These are phyloP conservation scores for Acanthurus lineatus DNA, from an alignment of 2,797 vertebrate species.

Conservation along the genomic window DNA sequence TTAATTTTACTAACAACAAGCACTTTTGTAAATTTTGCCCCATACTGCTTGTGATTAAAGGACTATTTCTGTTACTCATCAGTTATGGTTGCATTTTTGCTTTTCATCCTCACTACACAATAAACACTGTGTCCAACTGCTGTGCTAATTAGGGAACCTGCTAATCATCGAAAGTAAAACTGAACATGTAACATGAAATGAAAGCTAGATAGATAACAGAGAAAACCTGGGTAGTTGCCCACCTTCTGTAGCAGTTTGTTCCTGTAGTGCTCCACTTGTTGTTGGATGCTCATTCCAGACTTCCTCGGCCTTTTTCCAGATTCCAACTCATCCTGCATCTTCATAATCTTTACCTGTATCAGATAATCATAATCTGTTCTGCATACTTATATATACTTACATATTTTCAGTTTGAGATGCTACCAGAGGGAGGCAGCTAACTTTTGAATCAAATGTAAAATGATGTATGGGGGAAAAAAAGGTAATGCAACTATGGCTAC, in stretches of 20 bases:
- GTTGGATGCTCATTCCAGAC: constrained; percentile 83
- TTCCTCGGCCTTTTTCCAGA: constrained; percentile 84
- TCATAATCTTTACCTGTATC: constrained; percentile 87
- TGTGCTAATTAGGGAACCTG: background rate
- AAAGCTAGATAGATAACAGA: background rate
- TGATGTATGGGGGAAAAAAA: background rate
- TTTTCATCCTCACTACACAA: background rate
- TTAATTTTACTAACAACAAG: constrained; percentile 20
- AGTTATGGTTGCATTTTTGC: background rate
- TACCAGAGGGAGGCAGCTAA: background rate
- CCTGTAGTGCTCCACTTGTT: constrained; percentile 87
- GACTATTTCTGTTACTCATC: constrained; percentile 32
- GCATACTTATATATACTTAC: background rate
- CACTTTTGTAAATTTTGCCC: constrained; percentile 40
- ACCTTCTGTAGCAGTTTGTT: constrained; percentile 89
- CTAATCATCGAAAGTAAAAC: background rate
- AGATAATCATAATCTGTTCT: constrained; percentile 16
- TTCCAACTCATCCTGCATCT: constrained; percentile 88
- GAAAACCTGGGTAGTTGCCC: background rate
- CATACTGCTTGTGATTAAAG: constrained; percentile 42
- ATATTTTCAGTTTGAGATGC: background rate
- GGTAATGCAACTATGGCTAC: background rate
- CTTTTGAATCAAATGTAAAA: too few relatives aligned
- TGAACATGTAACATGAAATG: background rate
- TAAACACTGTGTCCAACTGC: background rate